These are phyloP conservation scores for Microcebus murinus DNA, from an alignment of 2,113 vertebrate species.

Conservation along the genomic window DNA sequence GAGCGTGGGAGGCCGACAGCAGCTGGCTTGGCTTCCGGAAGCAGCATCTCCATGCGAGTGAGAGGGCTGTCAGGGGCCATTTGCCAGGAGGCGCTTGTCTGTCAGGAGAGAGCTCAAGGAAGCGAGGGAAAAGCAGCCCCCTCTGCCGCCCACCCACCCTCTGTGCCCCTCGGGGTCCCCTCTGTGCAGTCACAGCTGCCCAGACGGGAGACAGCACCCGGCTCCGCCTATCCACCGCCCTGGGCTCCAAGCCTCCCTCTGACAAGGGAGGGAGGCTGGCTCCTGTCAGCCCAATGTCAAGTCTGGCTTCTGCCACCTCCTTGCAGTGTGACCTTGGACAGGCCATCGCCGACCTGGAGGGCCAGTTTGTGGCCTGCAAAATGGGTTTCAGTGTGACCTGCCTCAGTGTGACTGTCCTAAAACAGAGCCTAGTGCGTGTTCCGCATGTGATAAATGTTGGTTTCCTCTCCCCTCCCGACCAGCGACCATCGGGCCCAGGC, in stretches of 20 bases:
- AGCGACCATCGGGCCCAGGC: background rate
- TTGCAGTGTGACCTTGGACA: background rate
- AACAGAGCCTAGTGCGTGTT: accelerated
- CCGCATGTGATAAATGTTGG: accelerated
- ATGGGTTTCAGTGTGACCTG: background rate
- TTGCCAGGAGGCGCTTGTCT: background rate
- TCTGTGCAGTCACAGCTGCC: background rate
- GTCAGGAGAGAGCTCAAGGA: background rate
- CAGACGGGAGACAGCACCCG: background rate
- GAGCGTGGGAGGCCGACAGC: background rate
- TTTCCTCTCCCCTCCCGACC: background rate
- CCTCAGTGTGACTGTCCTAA: accelerated
- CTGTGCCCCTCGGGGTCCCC: background rate
- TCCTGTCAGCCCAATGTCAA: too few relatives aligned
- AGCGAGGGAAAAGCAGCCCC: background rate
- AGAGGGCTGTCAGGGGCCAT: background rate
- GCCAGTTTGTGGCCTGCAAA: background rate
- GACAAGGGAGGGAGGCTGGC: too few relatives aligned
- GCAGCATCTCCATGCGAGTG: background rate
- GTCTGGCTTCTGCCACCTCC: background rate
- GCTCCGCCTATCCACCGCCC: too few relatives aligned
- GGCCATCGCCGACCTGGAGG: background rate
- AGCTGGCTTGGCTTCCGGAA: background rate
- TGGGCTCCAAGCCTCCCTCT: background rate
- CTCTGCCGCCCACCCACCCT: too few relatives aligned